phyloP scores from a whole-genome alignment of 1,140 invertebrate species.

The Mizuhopecten yessoensis region DNA sequence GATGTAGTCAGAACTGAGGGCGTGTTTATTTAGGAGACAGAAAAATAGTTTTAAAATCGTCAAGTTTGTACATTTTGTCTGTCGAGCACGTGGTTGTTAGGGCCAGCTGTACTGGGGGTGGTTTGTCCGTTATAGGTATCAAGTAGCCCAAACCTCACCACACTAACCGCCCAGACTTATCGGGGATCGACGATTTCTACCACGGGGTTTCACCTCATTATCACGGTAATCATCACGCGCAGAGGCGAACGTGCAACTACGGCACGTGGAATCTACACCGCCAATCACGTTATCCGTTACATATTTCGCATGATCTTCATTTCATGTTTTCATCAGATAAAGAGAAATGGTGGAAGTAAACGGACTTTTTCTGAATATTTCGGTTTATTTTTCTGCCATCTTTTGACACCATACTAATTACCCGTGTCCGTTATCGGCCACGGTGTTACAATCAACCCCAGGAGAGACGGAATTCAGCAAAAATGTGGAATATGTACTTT shows the following conservation, averaged over 20 bases:
- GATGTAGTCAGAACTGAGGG: no score
- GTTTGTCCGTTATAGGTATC: not conserved
- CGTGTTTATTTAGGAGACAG: no score
- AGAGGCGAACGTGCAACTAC: not conserved
- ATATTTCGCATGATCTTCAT: slow-evolving; percentile 10
- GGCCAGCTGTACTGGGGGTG: not conserved
- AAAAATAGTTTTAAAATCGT: no score
- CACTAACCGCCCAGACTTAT: not conserved
- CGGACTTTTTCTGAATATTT: not conserved
- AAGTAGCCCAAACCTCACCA: no score
- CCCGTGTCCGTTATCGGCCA: not conserved
- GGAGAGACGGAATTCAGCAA: not conserved
- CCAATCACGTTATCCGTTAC: slow-evolving; percentile 24
- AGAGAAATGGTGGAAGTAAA: not conserved
- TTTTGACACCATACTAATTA: slow-evolving; percentile 20
- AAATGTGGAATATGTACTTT: not conserved
- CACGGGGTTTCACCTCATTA: not conserved
- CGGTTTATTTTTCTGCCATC: slow-evolving; percentile 33
- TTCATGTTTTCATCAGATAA: slow-evolving; percentile 28
- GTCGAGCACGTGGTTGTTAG: not conserved
- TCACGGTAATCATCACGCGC: not conserved
- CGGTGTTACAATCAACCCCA: no score
- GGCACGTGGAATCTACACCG: not conserved
- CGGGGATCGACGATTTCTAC: not conserved
- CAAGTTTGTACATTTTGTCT: no score